These are phyloP conservation scores for Saxidomus purpurata DNA, from an alignment of 1,140 invertebrate genomes.

Conservation along the genomic window DNA sequence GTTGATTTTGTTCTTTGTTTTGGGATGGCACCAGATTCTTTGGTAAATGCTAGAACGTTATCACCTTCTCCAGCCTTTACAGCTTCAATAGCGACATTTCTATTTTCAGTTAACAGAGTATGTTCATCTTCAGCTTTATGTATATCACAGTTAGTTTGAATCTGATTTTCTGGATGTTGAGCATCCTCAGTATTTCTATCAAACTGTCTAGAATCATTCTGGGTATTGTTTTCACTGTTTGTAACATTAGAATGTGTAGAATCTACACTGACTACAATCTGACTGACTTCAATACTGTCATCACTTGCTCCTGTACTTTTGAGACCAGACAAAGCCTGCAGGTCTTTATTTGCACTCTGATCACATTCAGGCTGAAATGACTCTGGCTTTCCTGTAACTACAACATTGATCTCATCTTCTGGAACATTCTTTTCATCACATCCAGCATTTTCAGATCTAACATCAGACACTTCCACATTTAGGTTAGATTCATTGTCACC, in stretches of 20 bases:
- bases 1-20: background rate
- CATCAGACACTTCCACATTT: background rate
- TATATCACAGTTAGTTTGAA: slow-evolving; percentile 10
- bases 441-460: background rate
- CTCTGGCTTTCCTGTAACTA: slow-evolving; percentile 23
- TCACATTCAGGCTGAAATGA: slow-evolving; percentile 63
- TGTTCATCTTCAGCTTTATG: slow-evolving; percentile 8
- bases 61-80: background rate
- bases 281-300: background rate
- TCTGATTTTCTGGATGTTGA: background rate
- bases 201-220: background rate
- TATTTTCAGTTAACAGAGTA: background rate
- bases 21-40: slow-evolving; percentile 40
- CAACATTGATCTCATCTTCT: slow-evolving; percentile 60
- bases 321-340: slow-evolving; percentile 1
- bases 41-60: background rate
- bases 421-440: slow-evolving; percentile 37
- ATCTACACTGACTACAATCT: background rate
- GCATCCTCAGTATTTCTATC: background rate
- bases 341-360: slow-evolving; percentile 39
- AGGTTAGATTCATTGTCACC: background rate
- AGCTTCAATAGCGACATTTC: background rate
- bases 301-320: background rate
- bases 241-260: background rate
- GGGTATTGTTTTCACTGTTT: background rate